Conservation (phyloP, 2,797 vertebrate species). For the Enoplosus armatus region DNA sequence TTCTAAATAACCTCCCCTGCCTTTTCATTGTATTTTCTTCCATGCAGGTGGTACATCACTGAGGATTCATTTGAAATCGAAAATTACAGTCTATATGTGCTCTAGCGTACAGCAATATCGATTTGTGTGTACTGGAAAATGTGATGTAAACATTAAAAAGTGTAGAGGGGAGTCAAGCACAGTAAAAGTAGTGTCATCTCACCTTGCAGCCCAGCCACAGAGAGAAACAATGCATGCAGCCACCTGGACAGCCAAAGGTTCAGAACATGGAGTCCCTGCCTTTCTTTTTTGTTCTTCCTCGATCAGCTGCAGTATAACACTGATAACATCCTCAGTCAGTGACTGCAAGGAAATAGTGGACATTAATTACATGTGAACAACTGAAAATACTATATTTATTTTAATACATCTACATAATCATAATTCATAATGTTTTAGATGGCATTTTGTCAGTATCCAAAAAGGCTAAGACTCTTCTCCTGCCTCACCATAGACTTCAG, state of each 20-base stretch:
- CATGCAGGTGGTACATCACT: neutral
- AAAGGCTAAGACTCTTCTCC: conserved; percentile 2
- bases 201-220: conserved; percentile 95
- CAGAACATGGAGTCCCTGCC: conserved; percentile 67
- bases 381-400: neutral
- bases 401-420: neutral
- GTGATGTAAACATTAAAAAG: neutral
- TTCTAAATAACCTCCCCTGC: neutral
- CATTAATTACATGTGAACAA: neutral
- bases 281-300: conserved; percentile 88
- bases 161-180: neutral
- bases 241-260: conserved; percentile 89
- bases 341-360: conserved; percentile 76
- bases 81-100: neutral
- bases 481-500: conserved; percentile 91
- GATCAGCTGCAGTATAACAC: conserved; percentile 88
- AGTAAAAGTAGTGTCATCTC: conserved; percentile 17
- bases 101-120: neutral
- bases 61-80: neutral
- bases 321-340: conserved; percentile 91
- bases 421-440: neutral
- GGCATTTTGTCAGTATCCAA: neutral
- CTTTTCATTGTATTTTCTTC: neutral
- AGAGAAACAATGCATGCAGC: conserved; percentile 92
- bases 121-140: neutral